A percentile compares a stretch with the other conserved stretches of the same genome.
Conservation (phyloP, 2,888 invertebrate genomes). For the Microdon myrmicae region DNA sequence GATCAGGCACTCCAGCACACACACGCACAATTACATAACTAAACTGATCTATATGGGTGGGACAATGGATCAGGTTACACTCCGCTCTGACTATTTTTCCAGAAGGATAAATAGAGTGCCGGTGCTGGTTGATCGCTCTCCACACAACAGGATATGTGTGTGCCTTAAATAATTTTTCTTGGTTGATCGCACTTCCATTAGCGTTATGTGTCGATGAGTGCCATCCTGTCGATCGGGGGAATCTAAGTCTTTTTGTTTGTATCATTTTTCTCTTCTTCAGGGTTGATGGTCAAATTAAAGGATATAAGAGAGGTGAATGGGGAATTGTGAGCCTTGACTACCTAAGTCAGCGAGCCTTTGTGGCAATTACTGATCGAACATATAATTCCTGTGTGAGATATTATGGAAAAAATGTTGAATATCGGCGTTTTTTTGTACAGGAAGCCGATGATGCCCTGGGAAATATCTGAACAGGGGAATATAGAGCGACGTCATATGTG, state of each 20-base stretch:
- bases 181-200: constrained; percentile 52
- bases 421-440: no score
- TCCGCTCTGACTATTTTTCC: constrained; percentile 24
- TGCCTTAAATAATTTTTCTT: constrained; percentile 55
- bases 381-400: constrained; percentile 8
- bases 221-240: constrained; percentile 22
- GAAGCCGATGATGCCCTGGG: no score
- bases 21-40: constrained; percentile 19
- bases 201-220: constrained; percentile 41
- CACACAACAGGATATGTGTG: constrained; percentile 53
- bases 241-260: background rate
- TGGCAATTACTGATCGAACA: constrained; percentile 31
- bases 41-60: constrained; percentile 44
- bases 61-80: constrained; percentile 44
- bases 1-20: no score
- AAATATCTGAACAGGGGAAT: no score
- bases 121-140: background rate
- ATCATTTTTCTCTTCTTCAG: background rate
- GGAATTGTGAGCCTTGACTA: constrained; percentile 1
- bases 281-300: constrained; percentile 35
- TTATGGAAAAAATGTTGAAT: no score
- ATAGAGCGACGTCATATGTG: no score
- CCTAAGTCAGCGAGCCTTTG: constrained; percentile 24
- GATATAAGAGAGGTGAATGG: constrained; percentile 35
- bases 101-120: constrained; percentile 21